Evolutionary conservation across 2,888 invertebrate genomes (phyloP).

Genomic region (Agrenia bidenticulata): DNA sequence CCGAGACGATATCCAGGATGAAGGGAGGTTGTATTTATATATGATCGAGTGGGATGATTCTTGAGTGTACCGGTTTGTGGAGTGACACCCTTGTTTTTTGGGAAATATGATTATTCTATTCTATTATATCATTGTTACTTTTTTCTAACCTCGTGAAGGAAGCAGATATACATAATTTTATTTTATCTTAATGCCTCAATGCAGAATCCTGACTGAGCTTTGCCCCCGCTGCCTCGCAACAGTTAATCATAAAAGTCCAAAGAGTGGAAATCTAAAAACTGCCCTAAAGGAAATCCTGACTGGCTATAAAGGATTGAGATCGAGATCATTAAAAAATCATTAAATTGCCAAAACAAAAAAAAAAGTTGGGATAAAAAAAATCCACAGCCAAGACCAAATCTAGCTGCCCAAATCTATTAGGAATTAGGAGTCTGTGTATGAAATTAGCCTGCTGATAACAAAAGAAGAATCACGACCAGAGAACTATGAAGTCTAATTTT

Average conservation of each 20-base stretch:
- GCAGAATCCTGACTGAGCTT: neutral
- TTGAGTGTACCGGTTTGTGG: neutral
- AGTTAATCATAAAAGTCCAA: neutral
- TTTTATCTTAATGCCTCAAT: neutral
- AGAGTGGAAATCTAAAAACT: neutral
- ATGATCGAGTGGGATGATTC: neutral
- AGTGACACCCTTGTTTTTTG: constrained; percentile 22
- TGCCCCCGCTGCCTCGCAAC: neutral
- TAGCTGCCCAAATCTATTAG: neutral
- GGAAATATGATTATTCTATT: constrained; percentile 11
- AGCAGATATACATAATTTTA: neutral
- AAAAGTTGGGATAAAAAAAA: neutral
- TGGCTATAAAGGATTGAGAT: constrained; percentile 9
- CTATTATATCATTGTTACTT: constrained; percentile 18
- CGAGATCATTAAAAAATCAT: constrained; percentile 22
- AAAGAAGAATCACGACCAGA: constrained; percentile 15
- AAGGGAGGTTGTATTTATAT: constrained; percentile 9
- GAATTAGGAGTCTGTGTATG: constrained; percentile 3
- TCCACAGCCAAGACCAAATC: neutral
- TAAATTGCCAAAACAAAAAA: constrained; percentile 14
- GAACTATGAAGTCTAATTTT: too few species aligned
- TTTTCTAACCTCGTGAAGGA: constrained; percentile 2
- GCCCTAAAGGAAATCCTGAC: constrained; percentile 24
- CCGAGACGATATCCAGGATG: constrained; percentile 22
- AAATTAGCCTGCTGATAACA: constrained; percentile 10